phyloP scores from a whole-genome alignment of 2,797 vertebrate species.

The Margarornis squamiger region DNA sequence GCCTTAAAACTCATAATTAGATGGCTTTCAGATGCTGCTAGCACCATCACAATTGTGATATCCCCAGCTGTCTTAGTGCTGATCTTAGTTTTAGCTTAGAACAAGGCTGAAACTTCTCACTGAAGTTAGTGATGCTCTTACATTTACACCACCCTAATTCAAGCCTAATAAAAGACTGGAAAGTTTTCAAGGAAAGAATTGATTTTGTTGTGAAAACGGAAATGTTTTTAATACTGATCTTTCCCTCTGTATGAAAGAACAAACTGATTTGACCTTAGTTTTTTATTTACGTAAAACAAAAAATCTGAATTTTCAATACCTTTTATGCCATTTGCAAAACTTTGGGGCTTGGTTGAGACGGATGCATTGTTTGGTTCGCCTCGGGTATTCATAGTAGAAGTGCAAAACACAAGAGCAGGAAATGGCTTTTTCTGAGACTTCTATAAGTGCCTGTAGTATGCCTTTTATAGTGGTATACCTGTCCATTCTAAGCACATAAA shows the following conservation, averaged over 20 bases:
- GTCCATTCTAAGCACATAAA: background rate
- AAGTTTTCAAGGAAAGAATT: background rate
- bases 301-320: background rate
- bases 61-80: background rate
- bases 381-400: background rate
- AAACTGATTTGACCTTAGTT: background rate
- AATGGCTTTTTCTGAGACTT: background rate
- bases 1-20: background rate
- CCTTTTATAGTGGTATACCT: background rate
- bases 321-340: background rate
- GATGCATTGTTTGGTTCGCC: background rate
- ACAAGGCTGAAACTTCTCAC: background rate
- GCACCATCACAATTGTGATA: background rate
- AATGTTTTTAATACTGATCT: background rate
- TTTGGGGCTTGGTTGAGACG: background rate
- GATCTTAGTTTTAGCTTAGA: background rate
- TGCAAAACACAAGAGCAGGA: background rate
- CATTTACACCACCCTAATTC: background rate
- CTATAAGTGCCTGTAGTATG: background rate
- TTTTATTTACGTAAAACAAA: background rate
- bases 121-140: background rate
- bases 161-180: background rate
- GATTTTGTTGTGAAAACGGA: background rate
- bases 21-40: background rate
- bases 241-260: background rate